Base-by-base conservation (phyloP, 1,140 invertebrate species). In the Zaprionus davidi region DNA sequence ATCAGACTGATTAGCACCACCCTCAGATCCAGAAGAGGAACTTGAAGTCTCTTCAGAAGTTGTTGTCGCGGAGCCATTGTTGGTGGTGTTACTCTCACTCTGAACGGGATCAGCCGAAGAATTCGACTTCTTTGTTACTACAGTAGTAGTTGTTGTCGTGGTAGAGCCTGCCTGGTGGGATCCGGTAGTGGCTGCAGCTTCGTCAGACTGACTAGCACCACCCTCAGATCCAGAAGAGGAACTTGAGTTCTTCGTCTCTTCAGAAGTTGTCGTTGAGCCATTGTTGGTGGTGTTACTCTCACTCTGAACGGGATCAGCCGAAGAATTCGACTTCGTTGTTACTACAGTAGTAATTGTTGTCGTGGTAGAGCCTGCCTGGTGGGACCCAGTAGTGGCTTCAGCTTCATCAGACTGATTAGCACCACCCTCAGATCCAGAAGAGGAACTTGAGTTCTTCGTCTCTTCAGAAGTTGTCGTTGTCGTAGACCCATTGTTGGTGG, bases 401-500 rank as follows among this genome's bases (percentile, higher is more conserved):
- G 17, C 31, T 9, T n/a, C 17, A 17, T 36, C 31, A 26, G 56
- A 58, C n/a, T 58, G 56, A 6, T 9, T 17, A 2, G 62, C 34
- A 15, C 2, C 9, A 36, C 34, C 34, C 3, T 24, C 2, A 22
- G 26, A 5, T 51, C 46, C 13, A 51, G 28, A 22, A 36, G 17
- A n/a, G 60, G 60, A 13, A 20, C 26, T 24, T 1, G 15, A 9
- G 17, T 41, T 28, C 4, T 7, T 49, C 1, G 66, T 58, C 22
- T 44, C 56, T 24, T 68, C 56, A 0, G 65, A 46, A 12, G 57
- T 31, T 9, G 57, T 53, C 22, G 57, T 59, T 17, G 57, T 41
- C 38, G 57, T 26, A 4, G 26, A 26, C 2, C n/a, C 17, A 20
- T 36, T 57, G 2, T 41, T 34, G 11, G 17, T 22, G 13, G 62